phyloP scores from a whole-genome alignment of 2,113 vertebrate genomes.

The Chunga burmeisteri region DNA sequence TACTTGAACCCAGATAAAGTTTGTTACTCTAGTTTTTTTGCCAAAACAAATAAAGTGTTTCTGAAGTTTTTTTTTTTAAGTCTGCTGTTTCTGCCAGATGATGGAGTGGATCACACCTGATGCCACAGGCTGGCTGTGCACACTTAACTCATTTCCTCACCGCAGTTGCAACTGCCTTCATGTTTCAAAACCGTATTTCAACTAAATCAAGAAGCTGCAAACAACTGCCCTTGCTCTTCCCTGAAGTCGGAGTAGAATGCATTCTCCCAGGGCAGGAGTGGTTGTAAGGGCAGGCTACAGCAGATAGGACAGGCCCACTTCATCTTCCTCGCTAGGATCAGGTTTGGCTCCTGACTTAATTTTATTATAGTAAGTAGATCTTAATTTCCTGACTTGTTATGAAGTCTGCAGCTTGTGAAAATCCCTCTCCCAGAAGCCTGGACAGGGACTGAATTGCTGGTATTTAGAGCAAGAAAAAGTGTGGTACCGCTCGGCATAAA shows the following conservation, averaged over 20 bases:
- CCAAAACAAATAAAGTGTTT: constrained; percentile 75
- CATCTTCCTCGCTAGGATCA: background rate
- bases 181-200: background rate
- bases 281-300: background rate
- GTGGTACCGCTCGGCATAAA: background rate
- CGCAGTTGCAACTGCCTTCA: background rate
- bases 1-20: constrained; percentile 64
- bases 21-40: constrained; percentile 68
- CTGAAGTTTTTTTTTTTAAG: constrained; percentile 14
- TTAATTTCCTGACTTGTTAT: background rate
- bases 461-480: background rate
- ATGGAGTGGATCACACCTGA: background rate
- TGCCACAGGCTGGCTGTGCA: background rate
- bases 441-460: background rate
- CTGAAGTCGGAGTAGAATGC: background rate
- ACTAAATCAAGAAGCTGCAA: background rate
- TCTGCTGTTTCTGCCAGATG: background rate
- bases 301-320: background rate
- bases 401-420: background rate
- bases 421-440: background rate
- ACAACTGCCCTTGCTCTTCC: background rate
- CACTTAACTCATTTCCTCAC: background rate
- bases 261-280: background rate
- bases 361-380: background rate
- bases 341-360: background rate